Conservation (phyloP, 2,888 invertebrate species). For the Pterostichus niger region DNA sequence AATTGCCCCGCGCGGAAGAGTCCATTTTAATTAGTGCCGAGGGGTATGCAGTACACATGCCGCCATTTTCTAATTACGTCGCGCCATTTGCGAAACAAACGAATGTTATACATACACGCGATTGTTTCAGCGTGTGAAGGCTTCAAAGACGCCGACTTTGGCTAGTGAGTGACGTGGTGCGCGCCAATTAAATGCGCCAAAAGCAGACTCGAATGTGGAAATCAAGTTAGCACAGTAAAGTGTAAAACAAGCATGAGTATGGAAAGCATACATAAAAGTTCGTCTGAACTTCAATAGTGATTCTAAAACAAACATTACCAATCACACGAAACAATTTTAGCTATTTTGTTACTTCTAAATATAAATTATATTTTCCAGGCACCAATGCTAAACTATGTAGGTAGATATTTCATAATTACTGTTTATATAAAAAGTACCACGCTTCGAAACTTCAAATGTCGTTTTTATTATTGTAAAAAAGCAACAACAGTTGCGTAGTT, state of each 20-base stretch:
- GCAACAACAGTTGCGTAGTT: no score
- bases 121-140: slow-evolving; percentile 64
- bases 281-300: not conserved
- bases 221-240: slow-evolving; percentile 33
- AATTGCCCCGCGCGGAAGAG: slow-evolving; percentile 60
- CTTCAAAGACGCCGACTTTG: slow-evolving; percentile 58
- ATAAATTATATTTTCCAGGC: no score
- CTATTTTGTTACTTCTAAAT: not conserved
- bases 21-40: slow-evolving; percentile 71
- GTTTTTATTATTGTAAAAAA: no score
- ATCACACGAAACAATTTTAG: not conserved
- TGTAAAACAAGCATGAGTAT: slow-evolving; percentile 33
- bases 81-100: slow-evolving; percentile 70
- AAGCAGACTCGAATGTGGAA: slow-evolving; percentile 32
- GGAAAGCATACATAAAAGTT: not conserved
- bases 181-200: slow-evolving; percentile 60
- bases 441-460: no score
- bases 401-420: no score
- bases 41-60: slow-evolving; percentile 68
- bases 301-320: slow-evolving; percentile 1
- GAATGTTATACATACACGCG: slow-evolving; percentile 70
- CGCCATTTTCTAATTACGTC: slow-evolving; percentile 72
- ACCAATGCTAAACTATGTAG: no score
- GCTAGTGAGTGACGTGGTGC: not conserved
- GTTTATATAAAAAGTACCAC: no score